Evolutionary conservation across 2,113 vertebrate species (phyloP).

Genomic region (Labeo rohita): DNA sequence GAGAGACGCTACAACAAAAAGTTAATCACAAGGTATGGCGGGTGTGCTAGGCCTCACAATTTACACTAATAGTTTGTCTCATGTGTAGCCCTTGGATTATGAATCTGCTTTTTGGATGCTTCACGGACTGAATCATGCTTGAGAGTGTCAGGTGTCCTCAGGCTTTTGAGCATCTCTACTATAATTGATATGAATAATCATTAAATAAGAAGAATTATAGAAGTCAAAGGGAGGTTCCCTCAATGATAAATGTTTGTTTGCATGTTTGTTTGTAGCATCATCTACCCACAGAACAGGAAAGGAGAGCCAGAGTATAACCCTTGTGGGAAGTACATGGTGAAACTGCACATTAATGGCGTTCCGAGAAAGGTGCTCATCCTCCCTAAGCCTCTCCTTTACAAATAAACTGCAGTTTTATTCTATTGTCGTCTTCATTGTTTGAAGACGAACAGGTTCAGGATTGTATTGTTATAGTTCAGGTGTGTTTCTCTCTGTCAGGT

Average conservation of each 20-base stretch:
- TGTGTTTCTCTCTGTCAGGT: constrained; percentile 76
- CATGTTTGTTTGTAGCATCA: constrained; percentile 79
- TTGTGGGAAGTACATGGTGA: constrained; percentile 99
- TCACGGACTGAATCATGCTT: neutral
- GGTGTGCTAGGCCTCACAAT: neutral
- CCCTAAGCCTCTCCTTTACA: neutral
- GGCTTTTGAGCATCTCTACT: neutral
- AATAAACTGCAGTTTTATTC: neutral
- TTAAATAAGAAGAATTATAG: neutral
- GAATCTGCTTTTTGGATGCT: neutral
- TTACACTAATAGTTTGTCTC: neutral
- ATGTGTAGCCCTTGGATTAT: neutral
- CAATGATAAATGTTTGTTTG: neutral
- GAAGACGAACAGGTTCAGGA: neutral
- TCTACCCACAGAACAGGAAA: constrained; percentile 96
- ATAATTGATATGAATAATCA: neutral
- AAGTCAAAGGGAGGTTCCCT: neutral
- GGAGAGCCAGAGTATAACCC: constrained; percentile 97
- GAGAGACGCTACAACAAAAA: constrained; percentile 98
- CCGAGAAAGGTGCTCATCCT: constrained; percentile 88
- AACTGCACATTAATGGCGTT: constrained; percentile 96
- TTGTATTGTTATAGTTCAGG: neutral
- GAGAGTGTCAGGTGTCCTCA: neutral
- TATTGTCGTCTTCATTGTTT: neutral
- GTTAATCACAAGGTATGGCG: constrained; percentile 90